Evolutionary conservation across 2,113 vertebrate species (phyloP), one percentile per base, ranked within the genome.

Genomic region (Scortum barcoo): DNA sequence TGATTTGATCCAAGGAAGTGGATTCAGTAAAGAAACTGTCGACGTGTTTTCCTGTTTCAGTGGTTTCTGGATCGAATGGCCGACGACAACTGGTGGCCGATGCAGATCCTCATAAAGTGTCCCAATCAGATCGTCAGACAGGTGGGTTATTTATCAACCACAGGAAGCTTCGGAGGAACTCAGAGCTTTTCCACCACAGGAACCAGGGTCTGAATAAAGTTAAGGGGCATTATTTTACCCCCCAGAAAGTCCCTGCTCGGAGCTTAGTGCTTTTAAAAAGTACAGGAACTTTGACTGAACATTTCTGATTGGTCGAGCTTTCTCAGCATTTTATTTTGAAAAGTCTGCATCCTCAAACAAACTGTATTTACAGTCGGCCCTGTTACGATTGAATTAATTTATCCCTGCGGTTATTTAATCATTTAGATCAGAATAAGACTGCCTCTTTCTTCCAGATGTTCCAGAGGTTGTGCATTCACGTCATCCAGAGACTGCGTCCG

Each of bases 31-130:
- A 20, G 28, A 58, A 30, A 30, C 26, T 60, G 8, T 22, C 22
- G 22, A 3, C 1, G n/a, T 8, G 16, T n/a, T 26, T 36, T 19
- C 10, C 83, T 46, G 24, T 74, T 92, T 84, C 93, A 99, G 98
- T 99, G 98, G 98, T 99, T 99, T 95, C 94, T 99, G 95, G 98
- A 99, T 85, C 97, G 97, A 38, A 99, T 99, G 98, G 98, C 98
- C 77, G 98, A 99, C 86, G 98, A 99, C 93, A 99, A 99, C 94
- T 99, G 98, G 98, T 99, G 98, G 98, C 98, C 98, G 58, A 99
- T 99, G 98, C 98, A 99, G 95, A 99, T 99, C 93, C 95, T 99
- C 86, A 99, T 99, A 83, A 99, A 99, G 90, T 99, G 98, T 74
- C 98, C 98, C 89, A 99, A 99, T 95, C 98, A 99, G 94, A 99